Evolutionary conservation across 2,888 invertebrate genomes (phyloP).

Genomic region (Pristionchus entomophagus): DNA sequence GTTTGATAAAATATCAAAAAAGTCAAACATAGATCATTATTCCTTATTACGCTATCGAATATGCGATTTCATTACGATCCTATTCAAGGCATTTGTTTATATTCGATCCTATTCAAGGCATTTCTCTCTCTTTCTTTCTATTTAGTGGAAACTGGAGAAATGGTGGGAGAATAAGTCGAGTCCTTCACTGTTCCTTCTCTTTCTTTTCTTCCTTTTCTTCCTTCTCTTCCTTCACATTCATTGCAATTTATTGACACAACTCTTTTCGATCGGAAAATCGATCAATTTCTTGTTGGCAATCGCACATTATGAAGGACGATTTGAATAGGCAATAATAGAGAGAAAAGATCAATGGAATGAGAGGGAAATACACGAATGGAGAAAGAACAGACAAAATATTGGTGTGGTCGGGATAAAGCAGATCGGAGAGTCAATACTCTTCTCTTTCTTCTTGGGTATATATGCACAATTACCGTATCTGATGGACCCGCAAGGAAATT

Average conservation of each 20-base stretch:
- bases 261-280: not conserved
- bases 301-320: not conserved
- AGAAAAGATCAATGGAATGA: not conserved
- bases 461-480: not conserved
- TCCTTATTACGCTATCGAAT: too few species aligned
- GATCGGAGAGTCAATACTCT: not conserved
- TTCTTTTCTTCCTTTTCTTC: not conserved
- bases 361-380: not conserved
- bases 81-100: too few species aligned
- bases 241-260: not conserved
- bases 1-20: too few species aligned
- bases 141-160: not conserved
- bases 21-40: too few species aligned
- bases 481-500: not conserved
- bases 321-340: not conserved
- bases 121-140: not conserved
- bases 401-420: not conserved
- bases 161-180: not conserved
- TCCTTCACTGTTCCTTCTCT: too few species aligned
- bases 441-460: not conserved
- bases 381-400: conserved; percentile 11
- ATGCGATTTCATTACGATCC: too few species aligned
- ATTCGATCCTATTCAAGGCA: conserved; percentile 53
- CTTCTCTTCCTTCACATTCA: too few species aligned
- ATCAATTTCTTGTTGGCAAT: not conserved